Percentiles rank a stretch among this genome's conserved stretches.
Evolutionary conservation across 2,888 invertebrate genomes (phyloP).

Genomic region (Agonum fuliginosum): DNA sequence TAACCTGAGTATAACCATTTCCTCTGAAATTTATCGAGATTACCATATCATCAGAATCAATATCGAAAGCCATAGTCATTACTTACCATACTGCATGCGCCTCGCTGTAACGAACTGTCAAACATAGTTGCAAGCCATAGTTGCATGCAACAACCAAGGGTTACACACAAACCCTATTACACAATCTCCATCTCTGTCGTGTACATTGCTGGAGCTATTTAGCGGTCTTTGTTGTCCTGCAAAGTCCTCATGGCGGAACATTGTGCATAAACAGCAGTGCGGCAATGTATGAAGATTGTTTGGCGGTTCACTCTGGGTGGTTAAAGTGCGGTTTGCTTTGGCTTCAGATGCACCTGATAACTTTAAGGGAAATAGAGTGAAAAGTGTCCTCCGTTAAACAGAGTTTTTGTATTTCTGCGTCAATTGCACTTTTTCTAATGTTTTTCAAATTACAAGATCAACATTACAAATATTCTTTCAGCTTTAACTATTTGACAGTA

Average conservation of each 20-base stretch:
- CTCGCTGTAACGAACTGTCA: constrained; percentile 13
- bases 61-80: too few species aligned
- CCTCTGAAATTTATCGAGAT: constrained; percentile 14
- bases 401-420: too few species aligned
- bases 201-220: neutral
- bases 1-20: too few species aligned
- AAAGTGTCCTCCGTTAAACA: too few species aligned
- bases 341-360: too few species aligned
- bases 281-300: constrained; percentile 15
- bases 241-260: neutral
- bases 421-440: too few species aligned
- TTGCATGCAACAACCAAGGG: constrained; percentile 1
- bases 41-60: constrained; percentile 12
- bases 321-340: too few species aligned
- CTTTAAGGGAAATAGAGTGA: too few species aligned
- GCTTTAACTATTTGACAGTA: too few species aligned
- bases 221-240: neutral
- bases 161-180: neutral
- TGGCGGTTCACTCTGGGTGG: neutral
- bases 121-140: constrained; percentile 36
- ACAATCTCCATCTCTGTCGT: neutral
- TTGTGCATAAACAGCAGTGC: constrained; percentile 15
- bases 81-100: neutral
- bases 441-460: too few species aligned
- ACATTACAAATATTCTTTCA: too few species aligned